phyloP scores from a whole-genome alignment of 2,113 vertebrate genomes.

The Heterotilapia buettikoferi region DNA sequence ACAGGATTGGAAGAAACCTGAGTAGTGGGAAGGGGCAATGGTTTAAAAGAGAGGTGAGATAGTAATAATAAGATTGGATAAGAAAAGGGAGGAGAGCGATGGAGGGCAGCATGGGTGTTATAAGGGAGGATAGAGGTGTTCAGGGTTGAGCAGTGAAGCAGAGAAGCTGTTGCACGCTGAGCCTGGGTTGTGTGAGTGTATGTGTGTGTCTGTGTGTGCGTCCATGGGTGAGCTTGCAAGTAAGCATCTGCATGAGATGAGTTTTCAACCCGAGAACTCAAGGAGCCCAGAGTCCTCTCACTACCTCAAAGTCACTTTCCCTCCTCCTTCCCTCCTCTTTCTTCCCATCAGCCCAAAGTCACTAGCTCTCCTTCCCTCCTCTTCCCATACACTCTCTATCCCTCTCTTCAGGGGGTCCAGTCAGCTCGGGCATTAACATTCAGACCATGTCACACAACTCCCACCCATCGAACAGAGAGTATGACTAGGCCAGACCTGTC shows the following conservation, averaged over 20 bases:
- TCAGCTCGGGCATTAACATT: slow-evolving; percentile 24
- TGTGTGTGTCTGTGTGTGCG: not conserved
- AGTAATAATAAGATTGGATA: slow-evolving; percentile 65
- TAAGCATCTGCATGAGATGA: slow-evolving; percentile 24
- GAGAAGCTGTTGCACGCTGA: slow-evolving; percentile 39
- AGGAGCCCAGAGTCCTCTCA: slow-evolving; percentile 30
- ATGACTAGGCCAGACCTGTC: not conserved
- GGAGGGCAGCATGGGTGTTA: slow-evolving; percentile 43
- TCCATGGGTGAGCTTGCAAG: not conserved
- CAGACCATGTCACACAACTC: slow-evolving; percentile 3
- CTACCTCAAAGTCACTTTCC: slow-evolving; percentile 49
- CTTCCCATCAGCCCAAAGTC: slow-evolving; percentile 16
- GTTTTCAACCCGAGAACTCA: slow-evolving; percentile 41
- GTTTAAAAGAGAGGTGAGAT: slow-evolving; percentile 53
- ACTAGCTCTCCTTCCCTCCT: not conserved
- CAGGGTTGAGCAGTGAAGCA: slow-evolving; percentile 67
- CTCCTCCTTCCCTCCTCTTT: not conserved
- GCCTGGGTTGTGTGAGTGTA: not conserved
- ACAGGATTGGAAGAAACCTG: slow-evolving; percentile 4
- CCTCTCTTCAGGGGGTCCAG: slow-evolving; percentile 38
- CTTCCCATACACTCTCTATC: slow-evolving; percentile 1
- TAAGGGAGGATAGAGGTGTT: slow-evolving; percentile 50
- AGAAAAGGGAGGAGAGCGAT: slow-evolving; percentile 37
- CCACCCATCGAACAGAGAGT: not conserved
- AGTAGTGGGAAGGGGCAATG: not conserved